Evolutionary conservation across 2,113 vertebrate species (phyloP).

Genomic region (Puma concolor): DNA sequence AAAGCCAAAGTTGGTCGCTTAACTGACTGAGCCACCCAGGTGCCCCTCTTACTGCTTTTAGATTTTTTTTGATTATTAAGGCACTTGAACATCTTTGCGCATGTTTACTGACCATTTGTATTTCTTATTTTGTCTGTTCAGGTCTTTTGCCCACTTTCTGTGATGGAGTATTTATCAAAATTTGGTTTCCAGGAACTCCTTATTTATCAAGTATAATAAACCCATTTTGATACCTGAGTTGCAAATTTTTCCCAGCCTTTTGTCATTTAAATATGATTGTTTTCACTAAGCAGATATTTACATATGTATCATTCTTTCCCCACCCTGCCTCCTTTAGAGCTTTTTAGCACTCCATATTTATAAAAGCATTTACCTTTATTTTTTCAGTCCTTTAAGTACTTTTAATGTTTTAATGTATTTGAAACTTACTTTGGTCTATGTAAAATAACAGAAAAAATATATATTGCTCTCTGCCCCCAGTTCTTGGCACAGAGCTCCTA

Average conservation of each 20-base stretch:
- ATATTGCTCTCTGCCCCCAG: background rate
- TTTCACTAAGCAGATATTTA: background rate
- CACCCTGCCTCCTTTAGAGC: background rate
- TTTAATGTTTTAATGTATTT: constrained; percentile 7
- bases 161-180: background rate
- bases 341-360: background rate
- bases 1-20: no score
- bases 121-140: background rate
- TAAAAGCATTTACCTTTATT: background rate
- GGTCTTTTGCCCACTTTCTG: background rate
- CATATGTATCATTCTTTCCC: background rate
- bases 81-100: background rate
- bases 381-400: background rate
- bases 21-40: no score
- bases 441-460: background rate
- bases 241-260: background rate
- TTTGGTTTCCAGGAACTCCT: background rate
- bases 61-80: constrained; percentile 12
- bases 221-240: background rate
- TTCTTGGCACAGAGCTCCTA: background rate
- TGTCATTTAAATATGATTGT: background rate
- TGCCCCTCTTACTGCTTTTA: background rate
- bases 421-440: background rate
- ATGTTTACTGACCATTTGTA: background rate
- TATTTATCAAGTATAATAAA: background rate